Base-by-base conservation (phyloP, 2,888 invertebrate species). In the Melipona bicolor region DNA sequence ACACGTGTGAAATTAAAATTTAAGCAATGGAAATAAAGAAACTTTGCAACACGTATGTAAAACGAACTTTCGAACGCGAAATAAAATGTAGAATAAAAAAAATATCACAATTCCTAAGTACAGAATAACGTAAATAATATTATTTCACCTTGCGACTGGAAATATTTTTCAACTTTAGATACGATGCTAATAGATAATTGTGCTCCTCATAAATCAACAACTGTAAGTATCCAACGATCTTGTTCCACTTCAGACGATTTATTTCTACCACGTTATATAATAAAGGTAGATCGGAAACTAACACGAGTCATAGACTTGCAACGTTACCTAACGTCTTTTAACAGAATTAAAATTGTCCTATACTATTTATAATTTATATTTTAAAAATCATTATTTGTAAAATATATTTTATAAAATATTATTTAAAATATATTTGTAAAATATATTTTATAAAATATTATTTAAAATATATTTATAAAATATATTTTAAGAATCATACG, bases 141-240 rank as follows among this genome's bases (percentile, higher is more conserved):
- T 85, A 59, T 88, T 77, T 87, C 24, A 87, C 88, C 88, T 82
- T 73, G 49, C 50, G 70, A 27, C 3, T 62, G 17, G 54, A 17
- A 77, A 65, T 36, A 49, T 19, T 21, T 52, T 49, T 21, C 50
- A 56, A 19, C 21, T 24, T 13, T 27, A 61, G 15, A 4, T 49
- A 62, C 52, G 88, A 87, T 87, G 85, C 19, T 21, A 2, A 2
- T 27, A 21, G 88, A 87, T 87, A 62, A 74, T 68, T 24, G 0
- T 13, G 19, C n/a, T 1, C 62, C n/a, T 43, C 49, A 17, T 17
- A 6, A 15, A 56, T 11, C 50, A 27, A 61, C 72, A 50, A 62
- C 71, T 83, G 72, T 83, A 81, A 65, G 50, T 68, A 83, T 56
- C 62, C 50, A 50, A 49, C 72, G 52, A 62, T n/a, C 72, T n/a